Percentiles rank a stretch among this genome's conserved stretches.
Evolutionary conservation across 1,140 invertebrate species (phyloP).

Genomic region (Drosophila mauritiana): DNA sequence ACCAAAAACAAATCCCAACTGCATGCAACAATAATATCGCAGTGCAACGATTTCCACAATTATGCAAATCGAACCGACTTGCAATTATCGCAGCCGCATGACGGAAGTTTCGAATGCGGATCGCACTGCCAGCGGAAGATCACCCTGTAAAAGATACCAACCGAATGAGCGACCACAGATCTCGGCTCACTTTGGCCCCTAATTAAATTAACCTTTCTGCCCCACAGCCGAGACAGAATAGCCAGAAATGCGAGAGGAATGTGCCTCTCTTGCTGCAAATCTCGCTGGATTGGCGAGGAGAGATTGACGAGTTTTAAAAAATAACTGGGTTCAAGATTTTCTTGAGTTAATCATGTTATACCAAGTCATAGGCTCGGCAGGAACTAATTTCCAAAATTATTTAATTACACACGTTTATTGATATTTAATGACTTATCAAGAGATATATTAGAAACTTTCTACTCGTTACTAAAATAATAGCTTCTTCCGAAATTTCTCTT

Average conservation of each 20-base stretch:
- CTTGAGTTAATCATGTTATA: too few relatives aligned
- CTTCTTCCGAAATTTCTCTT: background rate
- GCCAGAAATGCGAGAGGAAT: slow-evolving; percentile 18
- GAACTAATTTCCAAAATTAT: too few relatives aligned
- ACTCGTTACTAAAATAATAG: background rate
- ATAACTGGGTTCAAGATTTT: background rate
- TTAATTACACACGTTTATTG: too few relatives aligned
- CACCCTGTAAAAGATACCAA: slow-evolving; percentile 41
- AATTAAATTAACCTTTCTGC: slow-evolving; percentile 76
- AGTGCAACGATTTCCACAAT: slow-evolving; percentile 48
- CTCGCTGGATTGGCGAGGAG: slow-evolving; percentile 10
- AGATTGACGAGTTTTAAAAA: background rate
- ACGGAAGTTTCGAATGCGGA: slow-evolving; percentile 22
- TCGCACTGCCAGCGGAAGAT: background rate
- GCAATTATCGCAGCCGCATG: slow-evolving; percentile 40
- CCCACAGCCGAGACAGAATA: slow-evolving; percentile 19
- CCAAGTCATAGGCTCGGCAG: too few relatives aligned
- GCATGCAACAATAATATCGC: slow-evolving; percentile 54
- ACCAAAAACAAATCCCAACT: slow-evolving; percentile 35
- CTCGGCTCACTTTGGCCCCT: slow-evolving; percentile 22
- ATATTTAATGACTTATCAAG: too few relatives aligned
- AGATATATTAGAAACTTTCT: too few relatives aligned
- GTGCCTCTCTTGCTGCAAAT: slow-evolving; percentile 7
- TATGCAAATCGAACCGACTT: slow-evolving; percentile 53
- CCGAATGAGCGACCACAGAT: slow-evolving; percentile 1